A percentile compares a stretch with the other conserved stretches of the same genome.
These are phyloP conservation scores for Neoniphon sammara DNA, from an alignment of 2,797 vertebrate species.

Conservation along the genomic window DNA sequence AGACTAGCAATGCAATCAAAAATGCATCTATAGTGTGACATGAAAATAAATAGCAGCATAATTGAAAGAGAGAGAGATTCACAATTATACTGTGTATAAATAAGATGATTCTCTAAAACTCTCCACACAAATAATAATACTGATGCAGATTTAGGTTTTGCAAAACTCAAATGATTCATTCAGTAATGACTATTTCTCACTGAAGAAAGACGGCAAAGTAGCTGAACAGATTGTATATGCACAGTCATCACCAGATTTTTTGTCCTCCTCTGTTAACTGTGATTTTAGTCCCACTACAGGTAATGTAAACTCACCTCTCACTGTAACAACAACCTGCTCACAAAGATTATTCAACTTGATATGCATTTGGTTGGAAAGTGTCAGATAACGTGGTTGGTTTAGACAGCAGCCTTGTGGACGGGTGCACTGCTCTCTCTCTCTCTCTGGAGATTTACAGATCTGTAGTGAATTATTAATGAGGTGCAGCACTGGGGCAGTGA, in stretches of 20 bases:
- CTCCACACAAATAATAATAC: background rate
- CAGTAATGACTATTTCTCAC: slow-evolving; percentile 6
- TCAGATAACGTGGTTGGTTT: slow-evolving; percentile 40
- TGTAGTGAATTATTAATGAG: slow-evolving; percentile 72
- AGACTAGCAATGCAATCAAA: too few species aligned
- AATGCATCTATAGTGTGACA: too few species aligned
- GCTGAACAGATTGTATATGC: background rate
- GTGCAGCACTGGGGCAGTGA: slow-evolving; percentile 29
- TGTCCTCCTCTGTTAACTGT: slow-evolving; percentile 12
- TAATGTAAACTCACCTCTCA: background rate
- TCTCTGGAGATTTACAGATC: slow-evolving; percentile 51
- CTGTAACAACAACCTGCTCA: slow-evolving; percentile 39
- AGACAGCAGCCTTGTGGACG: slow-evolving; percentile 27
- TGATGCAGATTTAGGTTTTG: background rate
- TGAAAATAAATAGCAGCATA: too few species aligned
- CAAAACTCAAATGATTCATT: background rate
- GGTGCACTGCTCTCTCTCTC: too few species aligned
- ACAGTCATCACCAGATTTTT: background rate
- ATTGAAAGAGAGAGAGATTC: too few species aligned
- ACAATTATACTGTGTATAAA: background rate
- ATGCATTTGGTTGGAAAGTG: slow-evolving; percentile 6
- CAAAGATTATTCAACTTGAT: slow-evolving; percentile 8
- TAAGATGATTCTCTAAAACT: background rate
- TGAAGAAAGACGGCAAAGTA: background rate
- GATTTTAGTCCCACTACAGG: background rate